Conservation (phyloP, 1,140 invertebrate genomes). For the Euura lappo region DNA sequence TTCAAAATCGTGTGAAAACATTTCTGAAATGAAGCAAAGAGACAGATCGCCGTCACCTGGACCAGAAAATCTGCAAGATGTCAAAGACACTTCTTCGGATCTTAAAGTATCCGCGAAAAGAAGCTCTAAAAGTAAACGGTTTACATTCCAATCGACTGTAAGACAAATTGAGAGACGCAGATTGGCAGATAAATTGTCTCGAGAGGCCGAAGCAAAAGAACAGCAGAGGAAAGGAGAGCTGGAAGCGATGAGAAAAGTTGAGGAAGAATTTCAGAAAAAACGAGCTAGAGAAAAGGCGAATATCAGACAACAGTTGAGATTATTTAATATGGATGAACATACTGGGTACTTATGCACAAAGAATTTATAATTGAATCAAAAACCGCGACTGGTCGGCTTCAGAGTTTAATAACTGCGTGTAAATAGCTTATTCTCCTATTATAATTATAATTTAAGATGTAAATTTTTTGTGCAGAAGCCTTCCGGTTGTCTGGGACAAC, state of each 20-base stretch:
- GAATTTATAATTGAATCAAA: conserved; percentile 15
- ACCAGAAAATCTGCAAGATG: conserved; percentile 43
- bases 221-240: conserved; percentile 74
- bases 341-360: conserved; percentile 43
- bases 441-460: conserved; percentile 31
- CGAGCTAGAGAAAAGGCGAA: conserved; percentile 76
- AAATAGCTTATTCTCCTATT: conserved; percentile 8
- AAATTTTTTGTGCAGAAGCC: conserved; percentile 36
- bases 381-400: too few species aligned
- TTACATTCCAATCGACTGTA: conserved; percentile 84
- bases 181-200: conserved; percentile 75
- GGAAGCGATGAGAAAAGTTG: conserved; percentile 76
- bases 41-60: conserved; percentile 29
- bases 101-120: conserved; percentile 31
- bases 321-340: conserved; percentile 67
- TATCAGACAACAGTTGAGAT: conserved; percentile 73
- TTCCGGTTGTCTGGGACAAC: conserved; percentile 37
- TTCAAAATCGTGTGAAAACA: conserved; percentile 59
- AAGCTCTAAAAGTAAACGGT: conserved; percentile 65
- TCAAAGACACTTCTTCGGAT: conserved; percentile 31
- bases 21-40: conserved; percentile 46
- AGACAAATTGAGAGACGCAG: conserved; percentile 75
- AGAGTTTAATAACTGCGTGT: neutral
- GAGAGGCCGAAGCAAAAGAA: conserved; percentile 79
- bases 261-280: conserved; percentile 79